phyloP scores from a whole-genome alignment of 1,140 invertebrate species.

The Phymorhynchus buccinoides region DNA sequence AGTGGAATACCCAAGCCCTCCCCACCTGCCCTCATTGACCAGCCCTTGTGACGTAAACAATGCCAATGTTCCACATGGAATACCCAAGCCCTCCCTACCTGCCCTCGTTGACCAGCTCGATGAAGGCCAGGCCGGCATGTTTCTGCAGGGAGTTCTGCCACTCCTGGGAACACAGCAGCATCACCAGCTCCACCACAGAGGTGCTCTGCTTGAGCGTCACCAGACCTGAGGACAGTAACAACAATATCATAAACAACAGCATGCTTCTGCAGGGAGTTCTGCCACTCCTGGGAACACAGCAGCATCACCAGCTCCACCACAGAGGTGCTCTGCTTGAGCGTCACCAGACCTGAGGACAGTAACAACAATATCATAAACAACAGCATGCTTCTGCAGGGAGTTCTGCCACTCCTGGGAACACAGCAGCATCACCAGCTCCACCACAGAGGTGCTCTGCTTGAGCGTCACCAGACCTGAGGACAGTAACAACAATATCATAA shows the following conservation, averaged over 20 bases:
- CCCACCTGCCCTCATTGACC: too few relatives aligned
- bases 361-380: not conserved
- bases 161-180: slow-evolving; percentile 99
- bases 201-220: slow-evolving; percentile 97
- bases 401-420: slow-evolving; percentile 99
- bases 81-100: slow-evolving; percentile 77
- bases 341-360: not conserved
- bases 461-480: slow-evolving; percentile 95
- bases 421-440: slow-evolving; percentile 98
- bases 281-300: slow-evolving; percentile 99
- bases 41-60: too few relatives aligned
- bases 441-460: slow-evolving; percentile 96
- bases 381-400: slow-evolving; percentile 98
- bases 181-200: slow-evolving; percentile 97
- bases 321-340: slow-evolving; percentile 85
- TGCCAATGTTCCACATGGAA: too few relatives aligned
- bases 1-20: too few relatives aligned
- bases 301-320: slow-evolving; percentile 99
- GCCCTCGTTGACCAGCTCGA: slow-evolving; percentile 99
- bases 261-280: slow-evolving; percentile 99
- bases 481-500: too few relatives aligned
- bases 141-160: slow-evolving; percentile 99
- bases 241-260: too few relatives aligned
- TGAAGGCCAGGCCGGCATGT: slow-evolving; percentile 98
- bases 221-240: too few relatives aligned